Base-by-base conservation (phyloP, 2,797 vertebrate species). In the Ctenopoma kingsleyae region DNA sequence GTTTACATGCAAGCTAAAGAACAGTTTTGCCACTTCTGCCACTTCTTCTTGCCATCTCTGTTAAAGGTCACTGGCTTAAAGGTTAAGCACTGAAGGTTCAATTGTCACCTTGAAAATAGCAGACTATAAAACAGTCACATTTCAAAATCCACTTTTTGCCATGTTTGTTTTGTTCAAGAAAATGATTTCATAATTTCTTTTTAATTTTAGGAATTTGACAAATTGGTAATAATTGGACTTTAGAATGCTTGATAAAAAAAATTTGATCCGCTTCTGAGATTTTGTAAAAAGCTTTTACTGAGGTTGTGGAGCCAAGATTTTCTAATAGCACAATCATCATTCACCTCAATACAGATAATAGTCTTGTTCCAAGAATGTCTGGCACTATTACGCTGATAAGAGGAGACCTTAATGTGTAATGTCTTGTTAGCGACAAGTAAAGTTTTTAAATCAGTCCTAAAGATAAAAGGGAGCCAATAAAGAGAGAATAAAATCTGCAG, bases 371-470 rank as follows among this genome's bases (percentile, higher is more conserved):
- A 0, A 22, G 50, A 20, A n/a, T n/a, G 7, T 35, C 47, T 59
- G 66, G 27, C 67, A 47, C 32, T 49, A 19, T 49, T 61, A 20
- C 19, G 25, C n/a, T 23, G 11, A 11, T 36, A 35, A 53, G n/a
- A 17, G 25, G 17, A 20, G 9, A 53, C 30, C 30, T 11, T 19
- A 38, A 22, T 38, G 32, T 35, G 9, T 32, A 17, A 30, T n/a
- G 25, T 20, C 19, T 36, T 40, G 38, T 22, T 48, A 5, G 16
- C 52, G 36, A 46, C 10, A 50, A 54, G 12, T 55, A 47, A 4
- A 19, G 32, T 49, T 44, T 76, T 54, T 32, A 43, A 70, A 70
- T 55, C 46, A 56, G 38, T 53, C 41, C 40, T 46, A 12, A 35
- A 43, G 11, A 15, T 22, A 7, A 50, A 32, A 17, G 20, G 19